Base-by-base conservation (phyloP, 2,888 invertebrate species). In the Agriotes lineatus region DNA sequence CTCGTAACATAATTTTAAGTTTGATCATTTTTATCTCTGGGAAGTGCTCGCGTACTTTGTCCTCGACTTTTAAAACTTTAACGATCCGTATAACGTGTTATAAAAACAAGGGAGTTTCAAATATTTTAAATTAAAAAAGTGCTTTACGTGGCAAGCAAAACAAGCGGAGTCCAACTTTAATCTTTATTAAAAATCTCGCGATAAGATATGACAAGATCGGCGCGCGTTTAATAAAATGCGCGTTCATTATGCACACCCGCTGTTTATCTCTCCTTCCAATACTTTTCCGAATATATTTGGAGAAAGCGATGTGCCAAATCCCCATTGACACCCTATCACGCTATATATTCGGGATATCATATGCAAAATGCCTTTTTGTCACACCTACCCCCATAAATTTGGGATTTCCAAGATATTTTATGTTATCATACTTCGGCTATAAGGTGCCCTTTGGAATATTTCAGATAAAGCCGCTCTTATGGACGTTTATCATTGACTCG, bases 281-380 rank as follows among this genome's bases (percentile, higher is more conserved):
- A 35, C 45, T 39, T 50, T 42, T 50, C 35, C 58, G 37, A 50
- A 50, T 50, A 65, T 58, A 48, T 65, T 50, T 57, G 45, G 37
- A 60, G 63, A 58, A 39, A 33, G 69, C 58, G 52, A 69, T 56
- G 60, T 48, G 52, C 60, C 37, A 65, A 69, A 69, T 69, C 65
- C 64, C 64, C 64, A 66, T 69, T 62, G 69, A 69, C 69, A 66
- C 65, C 69, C 65, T 61, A 69, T 66, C 61, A 61, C 61, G 30
- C 57, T 57, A 66, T 69, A 66, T 66, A 69, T 69, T 66, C 65
- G 19, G 66, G 65, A 72, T 79, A 79, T 78, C 79, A 81, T 80
- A 81, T 81, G 81, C 79, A 80, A 80, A 80, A 79, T 77, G 79
- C 76, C 77, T 79, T 79, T 81, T 81, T 80, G 81, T 80, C 80